These are phyloP conservation scores for Macrocentrus cingulum DNA, from an alignment of 1,140 invertebrate species.

Conservation along the genomic window DNA sequence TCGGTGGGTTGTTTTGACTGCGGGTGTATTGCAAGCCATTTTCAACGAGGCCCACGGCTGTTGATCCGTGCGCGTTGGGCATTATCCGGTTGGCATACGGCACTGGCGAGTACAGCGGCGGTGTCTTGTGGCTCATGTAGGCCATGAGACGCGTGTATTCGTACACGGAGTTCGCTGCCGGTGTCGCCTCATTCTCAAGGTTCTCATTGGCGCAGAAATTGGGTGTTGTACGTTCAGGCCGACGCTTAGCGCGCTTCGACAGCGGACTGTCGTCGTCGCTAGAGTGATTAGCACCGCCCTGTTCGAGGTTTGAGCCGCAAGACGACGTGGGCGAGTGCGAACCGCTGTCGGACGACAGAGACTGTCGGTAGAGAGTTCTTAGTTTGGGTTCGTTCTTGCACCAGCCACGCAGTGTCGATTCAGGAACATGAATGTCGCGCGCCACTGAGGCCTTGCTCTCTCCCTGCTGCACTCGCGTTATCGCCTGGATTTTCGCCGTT, in stretches of 20 bases:
- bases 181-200: slow-evolving; percentile 25
- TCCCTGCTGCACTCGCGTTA: slow-evolving; percentile 76
- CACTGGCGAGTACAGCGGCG: slow-evolving; percentile 26
- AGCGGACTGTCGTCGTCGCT: slow-evolving; percentile 43
- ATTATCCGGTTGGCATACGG: slow-evolving; percentile 23
- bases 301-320: slow-evolving; percentile 52
- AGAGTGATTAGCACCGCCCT: slow-evolving; percentile 29
- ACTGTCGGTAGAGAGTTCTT: slow-evolving; percentile 69
- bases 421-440: slow-evolving; percentile 77
- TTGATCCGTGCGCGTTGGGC: too few relatives aligned
- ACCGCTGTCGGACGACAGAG: slow-evolving; percentile 63
- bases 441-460: slow-evolving; percentile 82
- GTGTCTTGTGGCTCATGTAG: slow-evolving; percentile 34
- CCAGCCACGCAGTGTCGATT: slow-evolving; percentile 80
- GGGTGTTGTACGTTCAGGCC: slow-evolving; percentile 14
- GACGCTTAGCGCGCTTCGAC: slow-evolving; percentile 33
- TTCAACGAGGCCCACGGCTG: slow-evolving; percentile 46
- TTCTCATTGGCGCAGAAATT: slow-evolving; percentile 16
- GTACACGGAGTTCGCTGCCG: slow-evolving; percentile 25
- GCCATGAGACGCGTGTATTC: slow-evolving; percentile 36
- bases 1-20: slow-evolving; percentile 25
- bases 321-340: slow-evolving; percentile 55
- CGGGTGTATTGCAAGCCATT: slow-evolving; percentile 50
- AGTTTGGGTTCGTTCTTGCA: slow-evolving; percentile 82
- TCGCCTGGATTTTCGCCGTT: slow-evolving; percentile 76